Percentiles rank a stretch among this genome's conserved stretches.
Conservation (phyloP, 2,888 invertebrate species). For the Machimus rusticus region DNA sequence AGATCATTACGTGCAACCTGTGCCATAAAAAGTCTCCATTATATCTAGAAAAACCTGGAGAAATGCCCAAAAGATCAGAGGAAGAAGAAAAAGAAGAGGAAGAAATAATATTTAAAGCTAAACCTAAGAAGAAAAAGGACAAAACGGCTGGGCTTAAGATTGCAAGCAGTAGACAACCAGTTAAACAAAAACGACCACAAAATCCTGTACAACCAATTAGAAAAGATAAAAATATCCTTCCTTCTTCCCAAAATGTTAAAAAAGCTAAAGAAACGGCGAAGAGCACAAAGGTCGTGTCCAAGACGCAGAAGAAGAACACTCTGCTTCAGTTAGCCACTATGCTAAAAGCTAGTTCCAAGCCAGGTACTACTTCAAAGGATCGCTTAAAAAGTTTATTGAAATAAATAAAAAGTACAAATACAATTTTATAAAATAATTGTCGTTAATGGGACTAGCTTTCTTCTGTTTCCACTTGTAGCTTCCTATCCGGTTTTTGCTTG, state of each 20-base stretch:
- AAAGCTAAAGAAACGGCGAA: not conserved
- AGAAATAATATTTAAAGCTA: not conserved
- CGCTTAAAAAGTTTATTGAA: conserved; percentile 48
- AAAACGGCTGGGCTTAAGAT: conserved; percentile 61
- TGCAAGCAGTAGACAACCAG: conserved; percentile 35
- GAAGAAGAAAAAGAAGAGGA: not conserved
- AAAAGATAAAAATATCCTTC: not conserved
- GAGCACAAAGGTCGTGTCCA: not conserved
- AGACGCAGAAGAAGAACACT: conserved; percentile 45
- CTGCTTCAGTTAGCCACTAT: conserved; percentile 43
- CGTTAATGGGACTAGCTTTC: not conserved
- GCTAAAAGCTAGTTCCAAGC: conserved; percentile 22
- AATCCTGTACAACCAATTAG: not conserved
- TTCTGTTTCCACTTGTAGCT: not conserved
- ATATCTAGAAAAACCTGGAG: conserved; percentile 30
- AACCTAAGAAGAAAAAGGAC: conserved; percentile 58
- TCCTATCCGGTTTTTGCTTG: not conserved
- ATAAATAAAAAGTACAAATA: conserved; percentile 39
- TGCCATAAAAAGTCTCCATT: conserved; percentile 44
- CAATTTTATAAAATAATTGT: not conserved
- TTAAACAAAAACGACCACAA: not conserved
- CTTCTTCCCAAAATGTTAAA: not conserved
- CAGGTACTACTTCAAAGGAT: conserved; percentile 24
- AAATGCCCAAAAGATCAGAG: not conserved
- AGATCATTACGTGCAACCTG: conserved; percentile 43